Evolutionary conservation across 2,797 vertebrate species (phyloP).

Genomic region (Onychomys torridus): DNA sequence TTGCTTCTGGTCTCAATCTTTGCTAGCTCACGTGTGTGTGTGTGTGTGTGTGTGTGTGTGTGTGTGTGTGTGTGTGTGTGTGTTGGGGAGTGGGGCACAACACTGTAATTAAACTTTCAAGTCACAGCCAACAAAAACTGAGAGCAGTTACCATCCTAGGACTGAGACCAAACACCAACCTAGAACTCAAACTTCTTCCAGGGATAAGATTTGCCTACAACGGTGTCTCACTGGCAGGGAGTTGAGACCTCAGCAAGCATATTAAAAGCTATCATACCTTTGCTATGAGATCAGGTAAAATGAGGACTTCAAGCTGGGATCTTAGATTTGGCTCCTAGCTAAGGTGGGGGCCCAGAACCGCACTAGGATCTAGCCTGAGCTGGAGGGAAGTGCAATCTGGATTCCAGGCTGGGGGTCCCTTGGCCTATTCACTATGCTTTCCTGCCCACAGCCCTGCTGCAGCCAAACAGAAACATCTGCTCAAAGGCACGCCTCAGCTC

Average conservation of each 20-base stretch:
- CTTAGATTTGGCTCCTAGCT: neutral
- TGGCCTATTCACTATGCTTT: too few relatives aligned
- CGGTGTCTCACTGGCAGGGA: neutral
- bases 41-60: neutral
- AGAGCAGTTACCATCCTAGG: neutral
- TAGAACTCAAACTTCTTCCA: neutral
- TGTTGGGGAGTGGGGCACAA: neutral
- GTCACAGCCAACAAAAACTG: neutral
- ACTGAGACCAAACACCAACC: neutral
- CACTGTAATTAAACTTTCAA: neutral
- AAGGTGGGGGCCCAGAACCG: neutral
- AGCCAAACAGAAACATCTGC: constrained; percentile 13
- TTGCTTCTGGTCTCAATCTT: constrained; percentile 3
- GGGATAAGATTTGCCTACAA: neutral
- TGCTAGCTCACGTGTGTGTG: neutral
- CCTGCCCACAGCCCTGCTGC: neutral
- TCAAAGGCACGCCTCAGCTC: constrained; percentile 13
- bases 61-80: neutral
- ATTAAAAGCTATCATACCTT: neutral
- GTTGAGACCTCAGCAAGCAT: neutral
- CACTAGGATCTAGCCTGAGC: neutral
- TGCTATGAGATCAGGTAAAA: neutral
- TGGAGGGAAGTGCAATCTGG: neutral
- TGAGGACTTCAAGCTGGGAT: neutral
- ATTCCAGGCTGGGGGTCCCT: neutral